phyloP scores from a whole-genome alignment of 92 coral and sea anemone species.

The Umimayanthus chanpuru region DNA sequence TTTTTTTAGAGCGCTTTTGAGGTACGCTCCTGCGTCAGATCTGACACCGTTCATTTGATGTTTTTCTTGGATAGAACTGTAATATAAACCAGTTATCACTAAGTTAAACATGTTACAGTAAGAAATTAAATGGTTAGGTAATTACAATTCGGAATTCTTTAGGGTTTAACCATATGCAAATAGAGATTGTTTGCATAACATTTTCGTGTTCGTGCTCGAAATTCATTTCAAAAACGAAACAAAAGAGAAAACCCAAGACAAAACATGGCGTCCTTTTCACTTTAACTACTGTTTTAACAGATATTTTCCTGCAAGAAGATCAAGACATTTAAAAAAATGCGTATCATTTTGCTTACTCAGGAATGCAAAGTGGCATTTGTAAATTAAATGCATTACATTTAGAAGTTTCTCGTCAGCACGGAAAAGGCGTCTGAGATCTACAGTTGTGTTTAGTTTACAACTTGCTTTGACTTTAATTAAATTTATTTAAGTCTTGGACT shows the following conservation, averaged over 20 bases:
- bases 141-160: slow-evolving; percentile 18
- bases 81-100: not conserved
- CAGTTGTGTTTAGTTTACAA: not conserved
- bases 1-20: not conserved
- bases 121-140: slow-evolving; percentile 7
- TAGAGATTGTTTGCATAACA: slow-evolving; percentile 5
- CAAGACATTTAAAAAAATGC: not conserved
- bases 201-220: slow-evolving; percentile 2
- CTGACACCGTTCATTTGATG: not conserved
- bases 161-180: slow-evolving; percentile 40
- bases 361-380: not conserved
- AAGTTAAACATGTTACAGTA: slow-evolving; percentile 8
- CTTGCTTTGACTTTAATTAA: not conserved
- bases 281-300: not conserved
- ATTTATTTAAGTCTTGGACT: not conserved
- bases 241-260: not conserved
- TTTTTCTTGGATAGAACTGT: not conserved
- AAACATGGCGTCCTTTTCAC: not conserved
- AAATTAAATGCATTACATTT: no score
- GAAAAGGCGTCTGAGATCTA: not conserved
- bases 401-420: not conserved
- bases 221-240: not conserved
- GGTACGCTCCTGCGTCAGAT: not conserved
- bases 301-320: not conserved
- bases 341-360: no score